Base-by-base conservation (phyloP, 2,888 invertebrate genomes). In the Mesodorylaimus sp. region DNA sequence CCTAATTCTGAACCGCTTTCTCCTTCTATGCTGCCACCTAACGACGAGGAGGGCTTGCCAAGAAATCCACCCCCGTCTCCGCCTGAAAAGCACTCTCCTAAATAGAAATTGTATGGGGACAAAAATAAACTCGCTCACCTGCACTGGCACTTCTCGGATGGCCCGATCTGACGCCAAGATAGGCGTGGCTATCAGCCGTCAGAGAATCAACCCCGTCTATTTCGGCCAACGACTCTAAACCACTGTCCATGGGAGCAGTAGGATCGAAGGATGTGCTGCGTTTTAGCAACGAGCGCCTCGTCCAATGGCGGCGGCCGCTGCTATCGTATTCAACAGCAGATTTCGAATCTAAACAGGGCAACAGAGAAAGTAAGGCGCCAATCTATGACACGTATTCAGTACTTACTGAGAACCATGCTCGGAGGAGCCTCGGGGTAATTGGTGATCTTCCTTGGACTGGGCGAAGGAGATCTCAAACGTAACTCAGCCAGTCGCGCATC, bases 341-440 rank as follows among this genome's bases (percentile, higher is more conserved):
- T 44, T 10, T 23, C 7, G 25, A 13, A 44, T 19, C 27, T 44
- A 26, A 44, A 16, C 7, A 7, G 25, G 16, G 23, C 5, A 47
- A 24, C 26, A 39, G 19, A 7, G 21, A n/a, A 27, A 39, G 10
- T 5, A 10, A 43, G 5, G 5, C 10, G 26, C 16, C 44, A 3
- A 43, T 43, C 16, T 43, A 43, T 43, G 26, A n/a, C n/a, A n/a
- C n/a, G n/a, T n/a, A n/a, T n/a, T n/a, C n/a, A n/a, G n/a, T 36
- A 48, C 57, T 54, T 37, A 60, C 59, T 59, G 19, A 61, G 50
- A 28, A 60, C 55, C 44, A 61, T 57, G 47, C 52, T 57, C 2
- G 62, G 60, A 19, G 62, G 60, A 25, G 61, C 56, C 5, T 63
- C 62, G 13, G 58, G 59, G 50, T 60, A 61, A 2, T 57, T 50